Evolutionary conservation across 2,888 invertebrate genomes (phyloP), one percentile per base, ranked within the genome.

Genomic region (Synanthedon vespiformis): DNA sequence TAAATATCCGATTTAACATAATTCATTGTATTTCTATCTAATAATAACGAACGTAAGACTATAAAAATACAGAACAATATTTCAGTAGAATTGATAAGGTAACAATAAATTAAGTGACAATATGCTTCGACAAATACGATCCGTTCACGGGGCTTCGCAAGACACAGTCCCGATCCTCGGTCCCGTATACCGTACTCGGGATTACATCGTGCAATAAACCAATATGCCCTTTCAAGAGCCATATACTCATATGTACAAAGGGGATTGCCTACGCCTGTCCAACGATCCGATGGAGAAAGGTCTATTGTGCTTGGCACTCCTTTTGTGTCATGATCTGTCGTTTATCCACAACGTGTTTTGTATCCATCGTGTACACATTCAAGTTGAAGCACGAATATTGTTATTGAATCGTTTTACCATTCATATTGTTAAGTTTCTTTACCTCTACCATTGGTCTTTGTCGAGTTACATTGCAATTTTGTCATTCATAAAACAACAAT

Each of bases 211-310:
- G 55, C 60, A 61, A 63, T 63, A 63, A 60, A 64, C 58, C 61
- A 61, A 61, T 62, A 63, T 58, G 58, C 60, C 64, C 61, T 60
- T 57, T 54, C 59, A 64, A 59, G 58, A 62, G 67, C 65, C 68
- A 72, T 68, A 67, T 70, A 74, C 70, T 69, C 68, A 44, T 68
- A 70, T 67, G 68, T 69, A 77, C 77, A 80, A 80, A 80, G 73
- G 68, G 70, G 69, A 72, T 74, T 68, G 72, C 66, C 69, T 67
- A 58, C 56, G 68, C 65, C 63, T 71, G 74, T 69, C 72, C 69
- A 60, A 62, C 63, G 64, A 67, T 64, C 67, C 65, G 61, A 64
- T 61, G 58, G 64, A 68, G 64, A 68, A 71, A 65, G 68, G 70
- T 57, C 65, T 60, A 72, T 72, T 77, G 75, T 74, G 70, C 68